A percentile compares a stretch with the other conserved stretches of the same genome.
These are phyloP conservation scores for Bellardia bayeri DNA, from an alignment of 2,888 invertebrate species.

Conservation along the genomic window DNA sequence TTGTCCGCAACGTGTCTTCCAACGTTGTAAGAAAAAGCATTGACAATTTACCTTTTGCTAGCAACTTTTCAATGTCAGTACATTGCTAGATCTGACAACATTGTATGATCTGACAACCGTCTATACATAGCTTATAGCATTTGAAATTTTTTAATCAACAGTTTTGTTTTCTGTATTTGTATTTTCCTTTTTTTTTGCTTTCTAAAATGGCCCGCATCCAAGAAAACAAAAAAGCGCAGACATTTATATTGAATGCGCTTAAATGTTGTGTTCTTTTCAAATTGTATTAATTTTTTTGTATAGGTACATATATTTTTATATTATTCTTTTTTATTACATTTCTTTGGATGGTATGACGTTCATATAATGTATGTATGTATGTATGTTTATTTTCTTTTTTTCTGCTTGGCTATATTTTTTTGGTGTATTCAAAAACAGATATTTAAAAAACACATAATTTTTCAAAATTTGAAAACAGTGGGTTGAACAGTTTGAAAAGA, in stretches of 20 bases:
- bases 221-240: slow-evolving; percentile 8
- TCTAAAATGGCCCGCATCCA: slow-evolving; percentile 60
- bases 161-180: slow-evolving; percentile 43
- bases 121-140: too few species aligned
- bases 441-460: slow-evolving; percentile 10
- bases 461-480: slow-evolving; percentile 23
- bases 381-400: slow-evolving; percentile 20
- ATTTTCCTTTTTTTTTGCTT: neutral
- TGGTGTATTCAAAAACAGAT: neutral
- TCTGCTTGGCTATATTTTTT: slow-evolving; percentile 3
- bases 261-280: slow-evolving; percentile 43
- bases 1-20: too few species aligned
- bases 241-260: slow-evolving; percentile 62
- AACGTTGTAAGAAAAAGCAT: too few species aligned
- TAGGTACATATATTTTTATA: slow-evolving; percentile 12
- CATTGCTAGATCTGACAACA: too few species aligned
- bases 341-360: slow-evolving; percentile 59
- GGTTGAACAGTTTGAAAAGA: neutral
- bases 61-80: too few species aligned
- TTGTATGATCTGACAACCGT: too few species aligned
- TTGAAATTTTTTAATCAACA: slow-evolving; percentile 38
- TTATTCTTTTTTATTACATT: slow-evolving; percentile 52
- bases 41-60: too few species aligned
- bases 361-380: slow-evolving; percentile 8
- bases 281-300: slow-evolving; percentile 40